These are phyloP conservation scores for Onychostruthus taczanowskii DNA, from an alignment of 2,113 vertebrate genomes.

Conservation along the genomic window DNA sequence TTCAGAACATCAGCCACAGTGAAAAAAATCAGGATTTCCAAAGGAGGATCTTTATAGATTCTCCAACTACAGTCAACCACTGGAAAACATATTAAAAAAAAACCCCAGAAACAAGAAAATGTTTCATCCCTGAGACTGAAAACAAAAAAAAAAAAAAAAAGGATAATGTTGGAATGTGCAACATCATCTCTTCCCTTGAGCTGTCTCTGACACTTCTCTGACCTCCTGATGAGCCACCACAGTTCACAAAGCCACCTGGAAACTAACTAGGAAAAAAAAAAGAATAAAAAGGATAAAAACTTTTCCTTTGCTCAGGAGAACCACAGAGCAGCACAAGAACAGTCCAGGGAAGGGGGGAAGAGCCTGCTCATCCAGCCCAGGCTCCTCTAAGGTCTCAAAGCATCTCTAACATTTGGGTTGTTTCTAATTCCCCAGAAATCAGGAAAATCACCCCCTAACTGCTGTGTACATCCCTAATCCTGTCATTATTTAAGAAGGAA, in stretches of 20 bases:
- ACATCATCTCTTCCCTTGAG: not conserved
- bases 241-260: not conserved
- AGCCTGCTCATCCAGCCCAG: not conserved
- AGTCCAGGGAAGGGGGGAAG: not conserved
- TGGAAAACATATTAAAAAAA: not conserved
- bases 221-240: not conserved
- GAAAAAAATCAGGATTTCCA: not conserved
- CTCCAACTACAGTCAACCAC: not conserved
- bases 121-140: not conserved
- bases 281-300: not conserved
- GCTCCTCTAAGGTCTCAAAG: not conserved
- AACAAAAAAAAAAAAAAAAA: not conserved
- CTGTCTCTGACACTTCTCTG: not conserved
- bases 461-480: not conserved
- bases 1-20: not conserved
- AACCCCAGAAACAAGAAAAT: not conserved
- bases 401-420: not conserved
- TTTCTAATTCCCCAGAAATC: not conserved
- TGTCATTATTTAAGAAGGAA: not conserved
- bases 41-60: not conserved
- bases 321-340: not conserved
- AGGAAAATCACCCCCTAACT: not conserved
- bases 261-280: not conserved
- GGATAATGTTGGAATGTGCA: not conserved
- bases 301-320: not conserved